Base-by-base conservation (phyloP, 2,888 invertebrate species). In the Dryobotodes eremita region DNA sequence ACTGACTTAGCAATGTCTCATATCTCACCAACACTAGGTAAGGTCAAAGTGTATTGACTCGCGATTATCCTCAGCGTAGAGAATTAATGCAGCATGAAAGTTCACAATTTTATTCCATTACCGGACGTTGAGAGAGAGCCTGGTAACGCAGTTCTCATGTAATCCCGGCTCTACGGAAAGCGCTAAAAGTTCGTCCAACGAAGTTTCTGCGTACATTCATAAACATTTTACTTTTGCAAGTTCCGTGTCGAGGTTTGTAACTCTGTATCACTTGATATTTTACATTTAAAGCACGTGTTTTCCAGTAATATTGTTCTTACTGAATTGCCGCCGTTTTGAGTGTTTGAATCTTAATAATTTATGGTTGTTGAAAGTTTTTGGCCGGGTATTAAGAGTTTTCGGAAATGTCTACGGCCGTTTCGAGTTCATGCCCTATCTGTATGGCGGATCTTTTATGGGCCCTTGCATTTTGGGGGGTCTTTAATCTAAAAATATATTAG, bases 111-210 rank as follows among this genome's bases (percentile, higher is more conserved):
- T 92, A 93, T 94, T 95, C 94, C 94, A 94, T 94, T 94, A 94
- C 93, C 92, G 92, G 89, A 77, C 84, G 84, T 82, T 84, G 88
- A 90, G 85, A 90, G 90, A 82, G 90, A 87, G 91, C 91, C 92
- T 94, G 93, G 95, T 96, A 96, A 96, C 94, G 94, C 95, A 92
- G 93, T 95, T 95, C 91, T 91, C 95, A 89, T 96, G 96, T 96
- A 95, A 96, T 96, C 95, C 94, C 89, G 61, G 91, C 91, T 91
- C 91, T 91, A 89, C 91, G 89, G 90, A 92, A 93, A 93, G 92
- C 93, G 93, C 94, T 93, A 92, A 94, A 95, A 94, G 93, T 95
- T 95, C 83, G 48, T 82, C 85, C 83, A 88, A 84, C 89, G 89
- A 91, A 95, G 91, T 96, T 95, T 92, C 92, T 92, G 92, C 91